These are phyloP conservation scores for Ciconia maguari DNA, from an alignment of 2,113 vertebrate species.

Conservation along the genomic window DNA sequence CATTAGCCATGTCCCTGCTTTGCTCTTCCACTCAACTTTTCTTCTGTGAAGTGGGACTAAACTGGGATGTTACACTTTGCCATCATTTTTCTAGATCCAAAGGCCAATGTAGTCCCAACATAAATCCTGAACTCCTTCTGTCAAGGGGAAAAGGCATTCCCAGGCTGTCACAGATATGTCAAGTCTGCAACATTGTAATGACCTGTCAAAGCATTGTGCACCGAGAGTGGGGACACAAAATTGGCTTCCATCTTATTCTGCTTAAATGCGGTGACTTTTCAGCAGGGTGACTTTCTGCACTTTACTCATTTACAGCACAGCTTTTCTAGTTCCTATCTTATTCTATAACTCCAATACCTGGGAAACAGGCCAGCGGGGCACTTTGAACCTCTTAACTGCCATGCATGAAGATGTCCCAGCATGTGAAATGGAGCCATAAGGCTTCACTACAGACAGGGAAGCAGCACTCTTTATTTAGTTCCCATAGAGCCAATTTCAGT, in stretches of 20 bases:
- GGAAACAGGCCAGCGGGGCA: background rate
- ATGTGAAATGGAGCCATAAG: background rate
- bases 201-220: background rate
- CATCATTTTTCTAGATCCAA: background rate
- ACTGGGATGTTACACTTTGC: background rate
- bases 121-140: background rate
- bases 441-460: background rate
- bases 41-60: background rate
- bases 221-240: background rate
- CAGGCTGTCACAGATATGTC: fast-evolving
- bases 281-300: too few relatives aligned
- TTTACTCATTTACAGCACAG: background rate
- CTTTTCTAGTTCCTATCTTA: background rate
- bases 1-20: background rate
- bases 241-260: background rate
- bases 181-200: background rate
- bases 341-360: background rate
- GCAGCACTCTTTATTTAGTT: background rate
- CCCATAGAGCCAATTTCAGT: background rate
- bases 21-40: background rate
- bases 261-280: background rate
- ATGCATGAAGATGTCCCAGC: background rate
- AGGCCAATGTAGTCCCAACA: background rate
- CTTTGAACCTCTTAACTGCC: background rate
- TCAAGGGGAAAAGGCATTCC: background rate